phyloP scores from a whole-genome alignment of 2,113 vertebrate genomes.

The Aix galericulata region DNA sequence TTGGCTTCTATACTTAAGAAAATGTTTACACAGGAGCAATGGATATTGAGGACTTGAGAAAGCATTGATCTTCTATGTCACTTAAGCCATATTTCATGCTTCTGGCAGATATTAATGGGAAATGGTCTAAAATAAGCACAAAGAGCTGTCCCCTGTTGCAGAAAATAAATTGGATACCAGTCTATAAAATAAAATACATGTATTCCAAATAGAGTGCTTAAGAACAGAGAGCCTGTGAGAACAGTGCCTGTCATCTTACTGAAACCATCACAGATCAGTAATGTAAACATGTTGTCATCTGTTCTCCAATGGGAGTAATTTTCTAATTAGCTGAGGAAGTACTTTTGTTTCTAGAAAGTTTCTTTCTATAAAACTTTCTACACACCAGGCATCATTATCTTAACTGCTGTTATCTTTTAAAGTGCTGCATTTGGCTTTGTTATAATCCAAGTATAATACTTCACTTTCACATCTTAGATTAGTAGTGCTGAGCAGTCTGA shows the following conservation, averaged over 20 bases:
- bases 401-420: constrained; percentile 41
- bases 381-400: constrained; percentile 23
- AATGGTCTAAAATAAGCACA: constrained; percentile 18
- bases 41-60: neutral
- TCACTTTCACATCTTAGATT: neutral
- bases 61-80: neutral
- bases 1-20: neutral
- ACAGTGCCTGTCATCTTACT: neutral
- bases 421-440: neutral
- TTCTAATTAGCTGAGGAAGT: constrained; percentile 4
- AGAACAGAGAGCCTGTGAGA: neutral
- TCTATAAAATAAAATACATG: neutral
- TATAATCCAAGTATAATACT: neutral
- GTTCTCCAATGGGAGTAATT: constrained; percentile 10
- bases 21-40: neutral
- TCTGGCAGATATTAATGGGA: neutral
- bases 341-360: constrained; percentile 41
- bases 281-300: neutral
- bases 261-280: neutral
- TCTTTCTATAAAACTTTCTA: constrained; percentile 2
- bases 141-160: neutral
- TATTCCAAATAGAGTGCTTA: neutral
- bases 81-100: neutral
- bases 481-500: neutral
- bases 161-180: neutral